Evolutionary conservation across 2,888 invertebrate species (phyloP).

Genomic region (Eucera pruinosa): DNA sequence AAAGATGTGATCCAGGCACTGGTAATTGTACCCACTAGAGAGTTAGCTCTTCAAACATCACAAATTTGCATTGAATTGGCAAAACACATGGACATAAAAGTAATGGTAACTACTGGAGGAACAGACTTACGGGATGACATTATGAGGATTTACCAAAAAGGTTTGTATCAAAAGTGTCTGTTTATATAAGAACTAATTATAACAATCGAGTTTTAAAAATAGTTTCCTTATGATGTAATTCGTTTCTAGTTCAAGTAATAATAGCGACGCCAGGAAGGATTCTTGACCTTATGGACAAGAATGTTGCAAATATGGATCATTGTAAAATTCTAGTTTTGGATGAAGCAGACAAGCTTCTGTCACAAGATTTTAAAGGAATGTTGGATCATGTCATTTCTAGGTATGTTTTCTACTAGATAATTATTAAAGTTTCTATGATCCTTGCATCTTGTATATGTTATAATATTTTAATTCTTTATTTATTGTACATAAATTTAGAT

Average conservation of each 20-base stretch:
- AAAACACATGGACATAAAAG: conserved; percentile 98
- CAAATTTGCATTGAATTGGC: conserved; percentile 99
- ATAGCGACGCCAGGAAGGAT: conserved; percentile 99
- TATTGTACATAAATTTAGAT: conserved; percentile 84
- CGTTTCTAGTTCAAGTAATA: conserved; percentile 94
- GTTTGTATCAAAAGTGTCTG: conserved; percentile 84
- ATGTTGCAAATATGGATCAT: conserved; percentile 96
- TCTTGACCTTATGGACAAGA: conserved; percentile 99
- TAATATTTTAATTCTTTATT: background rate
- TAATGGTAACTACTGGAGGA: conserved; percentile 99
- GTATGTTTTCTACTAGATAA: conserved; percentile 65
- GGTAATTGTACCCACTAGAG: conserved; percentile 99
- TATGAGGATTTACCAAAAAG: conserved; percentile 99
- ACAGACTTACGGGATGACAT: conserved; percentile 99
- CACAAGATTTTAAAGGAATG: conserved; percentile 99
- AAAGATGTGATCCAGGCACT: conserved; percentile 98
- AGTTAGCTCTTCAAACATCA: conserved; percentile 99
- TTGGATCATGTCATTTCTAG: conserved; percentile 97
- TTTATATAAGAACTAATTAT: conserved; percentile 11
- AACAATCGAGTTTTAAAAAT: conserved; percentile 11
- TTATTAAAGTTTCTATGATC: background rate
- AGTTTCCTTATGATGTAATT: conserved; percentile 19
- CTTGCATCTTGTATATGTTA: background rate
- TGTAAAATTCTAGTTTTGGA: conserved; percentile 99
- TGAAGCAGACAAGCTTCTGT: conserved; percentile 99